Evolutionary conservation across 2,888 invertebrate species (phyloP), one percentile per base, ranked within the genome.

Genomic region (Spodoptera littoralis): DNA sequence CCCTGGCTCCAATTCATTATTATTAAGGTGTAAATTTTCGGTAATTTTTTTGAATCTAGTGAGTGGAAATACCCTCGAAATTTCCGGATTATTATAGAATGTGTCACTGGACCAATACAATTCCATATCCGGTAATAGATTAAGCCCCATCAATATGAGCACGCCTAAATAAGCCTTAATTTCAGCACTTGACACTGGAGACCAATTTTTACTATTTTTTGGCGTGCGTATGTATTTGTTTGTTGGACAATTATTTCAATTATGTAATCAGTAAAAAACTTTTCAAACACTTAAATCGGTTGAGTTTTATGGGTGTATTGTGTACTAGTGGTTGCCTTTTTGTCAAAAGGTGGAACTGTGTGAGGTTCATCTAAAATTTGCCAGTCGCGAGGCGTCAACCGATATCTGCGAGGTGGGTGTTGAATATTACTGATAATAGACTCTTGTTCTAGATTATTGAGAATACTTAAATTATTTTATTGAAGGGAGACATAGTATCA

Each of bases 21-120:
- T 60, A 47, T 58, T 65, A 24, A 65, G 11, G 57, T 67, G 64
- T n/a, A 67, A 47, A 52, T 55, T 51, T 45, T 66, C 47, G 24
- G 63, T 27, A 11, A 69, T 42, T n/a, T 66, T 65, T 54, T 69
- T 62, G 45, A 69, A 69, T 18, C 66, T n/a, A 55, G 66, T 59
- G 13, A 18, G 24, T 18, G 53, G 41, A 57, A 66, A 58, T 43
- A 57, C 53, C 24, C 24, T n/a, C 27, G 61, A 54, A n/a, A 62
- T 62, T 45, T 57, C 57, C 4, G 11, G 22, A 13, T 51, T 51
- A 12, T 41, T 8, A 24, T 66, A 73, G 9, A 60, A 46, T 24
- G 70, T 67, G 48, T 72, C 65, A 52, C 44, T 50, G 30, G 69
- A 70, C 70, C 70, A 76, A 56, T 76, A 73, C 22, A 60, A 42